phyloP scores from a whole-genome alignment of 2,113 vertebrate species.

The Egretta garzetta region DNA sequence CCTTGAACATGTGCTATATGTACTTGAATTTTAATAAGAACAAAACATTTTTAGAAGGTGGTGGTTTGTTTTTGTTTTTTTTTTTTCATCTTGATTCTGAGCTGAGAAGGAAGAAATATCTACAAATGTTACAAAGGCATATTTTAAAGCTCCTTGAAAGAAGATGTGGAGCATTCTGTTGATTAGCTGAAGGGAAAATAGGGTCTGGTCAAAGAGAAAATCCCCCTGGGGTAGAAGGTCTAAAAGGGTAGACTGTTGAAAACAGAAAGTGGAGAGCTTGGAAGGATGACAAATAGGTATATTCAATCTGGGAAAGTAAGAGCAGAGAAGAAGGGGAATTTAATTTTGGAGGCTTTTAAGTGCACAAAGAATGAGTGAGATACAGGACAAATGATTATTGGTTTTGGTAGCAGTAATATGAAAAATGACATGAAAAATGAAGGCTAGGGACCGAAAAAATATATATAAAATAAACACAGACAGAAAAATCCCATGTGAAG shows the following conservation, averaged over 20 bases:
- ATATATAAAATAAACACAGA: not conserved
- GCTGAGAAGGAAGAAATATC: not conserved
- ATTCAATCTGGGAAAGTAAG: conserved; percentile 35
- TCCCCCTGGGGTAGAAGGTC: not conserved
- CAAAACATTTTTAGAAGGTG: not conserved
- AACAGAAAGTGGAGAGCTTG: conserved; percentile 30
- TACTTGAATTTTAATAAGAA: not conserved
- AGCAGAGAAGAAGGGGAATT: conserved; percentile 35
- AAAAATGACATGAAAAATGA: conserved; percentile 58
- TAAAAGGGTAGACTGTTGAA: not conserved
- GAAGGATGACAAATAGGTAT: conserved; percentile 51
- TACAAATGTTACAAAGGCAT: not conserved
- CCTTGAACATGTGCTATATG: not conserved
- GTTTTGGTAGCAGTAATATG: conserved; percentile 21
- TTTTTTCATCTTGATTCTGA: not conserved
- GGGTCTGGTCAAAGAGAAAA: conserved; percentile 7
- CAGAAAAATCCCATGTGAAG: conserved; percentile 7
- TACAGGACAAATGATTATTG: conserved; percentile 41
- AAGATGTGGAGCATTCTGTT: not conserved
- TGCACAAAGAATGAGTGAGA: conserved; percentile 35
- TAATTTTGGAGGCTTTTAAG: conserved; percentile 52
- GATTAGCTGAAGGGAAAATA: not conserved
- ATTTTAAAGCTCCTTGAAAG: not conserved
- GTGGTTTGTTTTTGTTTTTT: not conserved
- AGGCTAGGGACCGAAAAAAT: not conserved